Percentiles rank a stretch among this genome's conserved stretches.
Conservation (phyloP, 1,140 invertebrate species). For the Aphis craccivora region DNA sequence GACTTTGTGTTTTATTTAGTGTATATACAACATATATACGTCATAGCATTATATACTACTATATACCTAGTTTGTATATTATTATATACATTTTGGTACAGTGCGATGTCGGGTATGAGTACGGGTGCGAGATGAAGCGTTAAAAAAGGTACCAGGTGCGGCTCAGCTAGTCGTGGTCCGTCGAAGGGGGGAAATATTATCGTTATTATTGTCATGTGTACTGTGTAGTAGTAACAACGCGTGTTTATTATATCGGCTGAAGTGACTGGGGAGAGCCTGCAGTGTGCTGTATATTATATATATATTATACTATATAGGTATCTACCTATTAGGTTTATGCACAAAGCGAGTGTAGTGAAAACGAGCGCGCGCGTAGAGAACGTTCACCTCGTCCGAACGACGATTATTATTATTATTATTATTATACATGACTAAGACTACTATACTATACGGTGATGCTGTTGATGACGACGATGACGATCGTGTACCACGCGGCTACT, state of each 20-base stretch:
- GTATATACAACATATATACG: not conserved
- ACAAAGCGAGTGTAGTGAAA: not conserved
- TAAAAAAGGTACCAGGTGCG: conserved; percentile 46
- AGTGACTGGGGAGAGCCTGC: not conserved
- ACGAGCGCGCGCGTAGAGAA: conserved; percentile 5
- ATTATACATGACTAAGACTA: not conserved
- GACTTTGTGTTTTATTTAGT: not conserved
- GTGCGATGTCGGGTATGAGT: not conserved
- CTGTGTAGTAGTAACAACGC: not conserved
- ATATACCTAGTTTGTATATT: not conserved
- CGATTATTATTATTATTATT: not conserved
- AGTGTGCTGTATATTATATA: not conserved
- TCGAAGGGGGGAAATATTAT: conserved; percentile 14
- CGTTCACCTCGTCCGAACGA: conserved; percentile 23
- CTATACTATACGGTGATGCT: not conserved
- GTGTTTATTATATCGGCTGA: not conserved
- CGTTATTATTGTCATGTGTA: not conserved
- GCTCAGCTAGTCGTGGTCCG: not conserved
- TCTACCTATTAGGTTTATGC: not conserved
- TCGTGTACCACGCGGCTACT: conserved; percentile 33
- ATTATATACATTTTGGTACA: not conserved
- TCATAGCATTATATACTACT: not conserved
- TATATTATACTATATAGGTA: too few relatives aligned
- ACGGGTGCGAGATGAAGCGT: not conserved
- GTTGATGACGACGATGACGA: not conserved